Evolutionary conservation across 2,888 invertebrate species (phyloP).

Genomic region (Apeira syringaria): DNA sequence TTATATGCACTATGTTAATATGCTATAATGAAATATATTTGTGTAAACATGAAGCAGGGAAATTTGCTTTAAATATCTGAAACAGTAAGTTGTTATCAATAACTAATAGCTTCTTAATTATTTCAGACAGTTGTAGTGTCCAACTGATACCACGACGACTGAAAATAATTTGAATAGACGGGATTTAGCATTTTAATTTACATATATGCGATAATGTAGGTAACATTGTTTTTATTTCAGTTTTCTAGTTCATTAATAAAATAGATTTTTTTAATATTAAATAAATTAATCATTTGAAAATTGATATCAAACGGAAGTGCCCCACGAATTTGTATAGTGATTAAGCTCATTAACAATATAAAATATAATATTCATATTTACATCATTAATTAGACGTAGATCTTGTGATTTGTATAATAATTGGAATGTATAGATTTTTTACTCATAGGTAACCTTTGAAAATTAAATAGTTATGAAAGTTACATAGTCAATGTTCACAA

Average conservation of each 20-base stretch:
- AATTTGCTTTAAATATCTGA: too few species aligned
- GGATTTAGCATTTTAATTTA: too few species aligned
- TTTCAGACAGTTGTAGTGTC: too few species aligned
- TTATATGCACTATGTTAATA: too few species aligned
- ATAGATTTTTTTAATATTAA: conserved; percentile 37
- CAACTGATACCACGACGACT: too few species aligned
- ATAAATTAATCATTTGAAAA: conserved; percentile 28
- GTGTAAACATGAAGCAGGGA: too few species aligned
- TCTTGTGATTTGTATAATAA: conserved; percentile 60
- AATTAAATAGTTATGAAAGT: conserved; percentile 30
- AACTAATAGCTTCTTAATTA: too few species aligned
- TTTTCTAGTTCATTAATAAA: conserved; percentile 45
- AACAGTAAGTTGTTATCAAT: too few species aligned
- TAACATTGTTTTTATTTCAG: too few species aligned
- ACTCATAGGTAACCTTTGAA: conserved; percentile 40
- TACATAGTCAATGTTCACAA: conserved; percentile 32
- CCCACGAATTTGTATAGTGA: conserved; percentile 75
- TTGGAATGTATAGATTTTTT: conserved; percentile 63
- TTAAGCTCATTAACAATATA: conserved; percentile 56
- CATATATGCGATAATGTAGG: too few species aligned
- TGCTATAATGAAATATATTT: too few species aligned
- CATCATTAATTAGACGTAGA: conserved; percentile 64
- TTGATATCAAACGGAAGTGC: conserved; percentile 56
- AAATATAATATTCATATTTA: conserved; percentile 56
- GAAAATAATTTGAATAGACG: too few species aligned